Percentiles rank a stretch among this genome's conserved stretches.
phyloP scores from a whole-genome alignment of 2,888 invertebrate species.

The Halocaridina rubra region DNA sequence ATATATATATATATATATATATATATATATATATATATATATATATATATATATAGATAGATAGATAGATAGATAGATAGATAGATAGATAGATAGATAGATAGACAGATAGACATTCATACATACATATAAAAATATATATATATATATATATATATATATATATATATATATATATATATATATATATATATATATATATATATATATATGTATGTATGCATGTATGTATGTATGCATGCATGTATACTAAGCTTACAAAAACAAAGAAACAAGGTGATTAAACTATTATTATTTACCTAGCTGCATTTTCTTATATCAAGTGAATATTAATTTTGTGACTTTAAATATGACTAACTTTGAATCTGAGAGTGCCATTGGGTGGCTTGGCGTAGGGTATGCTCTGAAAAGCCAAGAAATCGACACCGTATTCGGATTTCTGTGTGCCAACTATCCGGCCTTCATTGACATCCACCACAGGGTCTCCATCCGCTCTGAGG shows the following conservation, averaged over 20 bases:
- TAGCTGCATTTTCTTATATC: too few relatives aligned
- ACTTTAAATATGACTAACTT: too few relatives aligned
- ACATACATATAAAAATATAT: constrained; percentile 1
- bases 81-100: too few relatives aligned
- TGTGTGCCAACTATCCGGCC: not conserved
- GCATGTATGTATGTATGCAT: too few relatives aligned
- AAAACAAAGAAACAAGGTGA: too few relatives aligned
- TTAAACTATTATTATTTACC: too few relatives aligned
- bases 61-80: too few relatives aligned
- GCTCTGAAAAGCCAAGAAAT: not conserved
- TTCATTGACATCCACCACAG: not conserved
- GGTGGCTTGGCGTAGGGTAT: not conserved
- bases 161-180: constrained; percentile 27
- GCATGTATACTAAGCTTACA: too few relatives aligned
- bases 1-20: too few relatives aligned
- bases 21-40: too few relatives aligned
- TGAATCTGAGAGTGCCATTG: not conserved
- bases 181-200: not conserved
- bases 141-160: constrained; percentile 38
- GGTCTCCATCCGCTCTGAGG: not conserved
- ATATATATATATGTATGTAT: not conserved
- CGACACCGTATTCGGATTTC: not conserved
- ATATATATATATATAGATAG: too few relatives aligned
- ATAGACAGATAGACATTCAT: not conserved
- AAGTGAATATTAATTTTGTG: too few relatives aligned